Percentiles rank a stretch among this genome's conserved stretches.
These are phyloP conservation scores for Falco peregrinus DNA, from an alignment of 2,797 vertebrate genomes.

Conservation along the genomic window DNA sequence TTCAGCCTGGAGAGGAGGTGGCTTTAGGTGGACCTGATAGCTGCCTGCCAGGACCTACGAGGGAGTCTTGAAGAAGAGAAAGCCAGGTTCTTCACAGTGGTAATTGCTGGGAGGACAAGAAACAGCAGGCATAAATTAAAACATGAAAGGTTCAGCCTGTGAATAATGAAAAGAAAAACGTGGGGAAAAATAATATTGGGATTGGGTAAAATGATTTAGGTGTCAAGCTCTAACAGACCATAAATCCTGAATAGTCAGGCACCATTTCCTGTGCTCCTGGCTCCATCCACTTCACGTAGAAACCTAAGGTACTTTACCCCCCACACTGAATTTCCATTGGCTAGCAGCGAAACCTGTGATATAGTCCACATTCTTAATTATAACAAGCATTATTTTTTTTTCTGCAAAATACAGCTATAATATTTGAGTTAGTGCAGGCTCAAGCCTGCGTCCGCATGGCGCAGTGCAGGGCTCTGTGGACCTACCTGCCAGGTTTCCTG, in stretches of 20 bases:
- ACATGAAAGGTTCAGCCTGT: not conserved
- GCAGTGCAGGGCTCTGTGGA: not conserved
- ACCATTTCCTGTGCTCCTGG: conserved; percentile 20
- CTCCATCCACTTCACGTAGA: not conserved
- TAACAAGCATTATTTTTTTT: not conserved
- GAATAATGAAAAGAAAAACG: not conserved
- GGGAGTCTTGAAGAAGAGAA: not conserved
- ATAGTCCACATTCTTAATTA: conserved; percentile 2
- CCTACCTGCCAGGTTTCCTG: not conserved
- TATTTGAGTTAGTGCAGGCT: not conserved
- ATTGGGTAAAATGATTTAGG: not conserved
- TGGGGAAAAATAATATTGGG: not conserved
- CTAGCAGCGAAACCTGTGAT: not conserved
- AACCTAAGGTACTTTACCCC: not conserved
- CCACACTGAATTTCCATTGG: conserved; percentile 24
- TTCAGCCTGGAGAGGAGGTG: not conserved
- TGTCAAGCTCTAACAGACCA: not conserved
- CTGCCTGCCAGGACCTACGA: not conserved
- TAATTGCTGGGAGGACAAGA: not conserved
- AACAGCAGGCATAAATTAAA: not conserved
- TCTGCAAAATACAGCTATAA: not conserved
- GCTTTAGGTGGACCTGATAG: not conserved
- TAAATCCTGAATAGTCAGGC: not conserved
- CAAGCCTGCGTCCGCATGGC: not conserved
- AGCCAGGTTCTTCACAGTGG: not conserved